phyloP scores from a whole-genome alignment of 2,797 vertebrate genomes.

The Smutsia temminckii region DNA sequence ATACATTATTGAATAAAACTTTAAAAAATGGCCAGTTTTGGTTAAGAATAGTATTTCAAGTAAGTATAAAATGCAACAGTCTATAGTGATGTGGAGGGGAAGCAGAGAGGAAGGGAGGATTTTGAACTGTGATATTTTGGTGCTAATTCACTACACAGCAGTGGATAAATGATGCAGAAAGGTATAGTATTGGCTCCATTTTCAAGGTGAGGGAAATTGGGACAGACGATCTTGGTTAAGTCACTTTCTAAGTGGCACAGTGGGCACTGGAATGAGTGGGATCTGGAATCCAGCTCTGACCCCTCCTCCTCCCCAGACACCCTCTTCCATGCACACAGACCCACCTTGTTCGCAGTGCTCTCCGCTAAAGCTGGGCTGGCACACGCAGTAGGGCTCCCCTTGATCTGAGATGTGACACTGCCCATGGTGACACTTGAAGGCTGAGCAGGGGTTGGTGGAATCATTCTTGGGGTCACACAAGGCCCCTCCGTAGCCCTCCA shows the following conservation, averaged over 20 bases:
- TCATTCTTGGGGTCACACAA: constrained; percentile 92
- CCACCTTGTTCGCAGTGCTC: constrained; percentile 92
- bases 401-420: constrained; percentile 90
- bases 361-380: constrained; percentile 90
- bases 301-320: rapidly evolving
- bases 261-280: too few species aligned
- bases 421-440: constrained; percentile 91
- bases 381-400: constrained; percentile 91
- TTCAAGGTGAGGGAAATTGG: background rate
- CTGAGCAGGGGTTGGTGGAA: constrained; percentile 88
- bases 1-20: background rate
- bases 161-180: background rate
- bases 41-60: background rate
- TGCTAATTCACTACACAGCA: background rate
- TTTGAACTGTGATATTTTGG: background rate
- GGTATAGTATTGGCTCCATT: background rate
- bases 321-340: background rate
- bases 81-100: background rate
- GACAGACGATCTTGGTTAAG: background rate
- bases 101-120: background rate
- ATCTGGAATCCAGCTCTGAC: background rate
- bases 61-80: background rate
- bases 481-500: constrained; percentile 90
- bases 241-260: background rate
- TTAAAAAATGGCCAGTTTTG: background rate